A percentile compares a stretch with the other conserved stretches of the same genome.
Evolutionary conservation across 23 tunicate genomes (phyloP).

Genomic region (Ascidia mentula): DNA sequence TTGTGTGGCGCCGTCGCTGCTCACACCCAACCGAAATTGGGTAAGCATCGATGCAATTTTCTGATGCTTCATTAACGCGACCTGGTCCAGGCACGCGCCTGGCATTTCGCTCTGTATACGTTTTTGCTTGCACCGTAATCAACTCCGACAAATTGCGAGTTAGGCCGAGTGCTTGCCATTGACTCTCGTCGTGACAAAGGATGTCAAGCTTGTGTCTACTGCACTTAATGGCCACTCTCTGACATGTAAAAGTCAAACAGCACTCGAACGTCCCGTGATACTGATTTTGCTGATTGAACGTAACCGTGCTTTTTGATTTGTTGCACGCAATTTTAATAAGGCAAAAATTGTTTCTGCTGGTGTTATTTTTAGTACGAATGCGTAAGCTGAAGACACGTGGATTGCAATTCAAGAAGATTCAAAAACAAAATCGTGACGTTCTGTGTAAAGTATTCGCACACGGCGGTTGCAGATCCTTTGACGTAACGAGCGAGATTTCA

Average conservation of each 20-base stretch:
- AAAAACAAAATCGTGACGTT: no score
- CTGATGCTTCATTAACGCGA: background rate
- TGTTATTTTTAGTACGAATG: no score
- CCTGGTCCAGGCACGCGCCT: background rate
- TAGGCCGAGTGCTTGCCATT: background rate
- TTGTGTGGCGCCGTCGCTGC: background rate
- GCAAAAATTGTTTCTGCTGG: no score
- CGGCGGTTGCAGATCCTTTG: no score
- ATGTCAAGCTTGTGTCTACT: background rate
- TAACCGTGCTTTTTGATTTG: no score
- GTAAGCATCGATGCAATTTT: conserved; percentile 10
- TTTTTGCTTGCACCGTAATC: background rate
- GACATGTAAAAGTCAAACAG: background rate
- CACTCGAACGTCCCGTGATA: no score
- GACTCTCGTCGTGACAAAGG: conserved; percentile 14
- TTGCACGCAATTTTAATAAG: no score
- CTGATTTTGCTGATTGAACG: no score
- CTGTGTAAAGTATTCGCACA: no score
- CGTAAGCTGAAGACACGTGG: no score
- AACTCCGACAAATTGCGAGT: background rate
- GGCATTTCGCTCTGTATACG: background rate
- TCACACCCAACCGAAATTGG: background rate
- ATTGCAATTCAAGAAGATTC: no score
- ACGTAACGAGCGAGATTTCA: no score
- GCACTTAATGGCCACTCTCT: background rate